These are phyloP conservation scores for Ceratosolen fusciceps DNA, from an alignment of 1,140 invertebrate species.

Conservation along the genomic window DNA sequence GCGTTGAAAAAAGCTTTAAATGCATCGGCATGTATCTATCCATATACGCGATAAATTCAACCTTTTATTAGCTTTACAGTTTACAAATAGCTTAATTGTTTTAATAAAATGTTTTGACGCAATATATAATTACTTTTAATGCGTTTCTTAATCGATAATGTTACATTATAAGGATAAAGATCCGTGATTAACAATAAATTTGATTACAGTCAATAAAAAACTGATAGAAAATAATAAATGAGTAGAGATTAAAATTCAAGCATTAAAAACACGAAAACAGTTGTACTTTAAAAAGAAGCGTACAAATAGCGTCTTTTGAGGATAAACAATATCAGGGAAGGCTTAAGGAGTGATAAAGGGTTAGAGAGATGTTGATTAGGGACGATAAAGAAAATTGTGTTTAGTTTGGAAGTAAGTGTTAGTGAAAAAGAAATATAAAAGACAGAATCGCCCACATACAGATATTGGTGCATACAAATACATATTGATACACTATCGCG, in stretches of 20 bases:
- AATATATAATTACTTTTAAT: background rate
- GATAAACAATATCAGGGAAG: background rate
- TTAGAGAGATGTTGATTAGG: conserved; percentile 25
- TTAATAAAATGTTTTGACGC: background rate
- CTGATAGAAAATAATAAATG: background rate
- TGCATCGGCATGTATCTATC: background rate
- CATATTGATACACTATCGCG: conserved; percentile 9
- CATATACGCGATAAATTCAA: background rate
- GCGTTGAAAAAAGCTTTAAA: conserved; percentile 13
- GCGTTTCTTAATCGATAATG: background rate
- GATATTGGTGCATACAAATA: background rate
- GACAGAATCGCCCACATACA: conserved; percentile 44
- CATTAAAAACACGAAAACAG: background rate
- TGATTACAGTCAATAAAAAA: background rate
- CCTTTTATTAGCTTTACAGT: background rate
- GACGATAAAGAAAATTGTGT: background rate
- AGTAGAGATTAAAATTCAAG: background rate
- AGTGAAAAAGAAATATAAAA: conserved; percentile 58
- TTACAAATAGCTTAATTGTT: background rate
- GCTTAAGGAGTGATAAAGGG: conserved; percentile 2
- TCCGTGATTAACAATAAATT: background rate
- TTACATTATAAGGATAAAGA: background rate
- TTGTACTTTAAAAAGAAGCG: background rate
- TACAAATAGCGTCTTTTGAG: background rate
- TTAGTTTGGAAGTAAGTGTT: background rate